Conservation (phyloP, 2,888 invertebrate species). For the Sericinus montela region DNA sequence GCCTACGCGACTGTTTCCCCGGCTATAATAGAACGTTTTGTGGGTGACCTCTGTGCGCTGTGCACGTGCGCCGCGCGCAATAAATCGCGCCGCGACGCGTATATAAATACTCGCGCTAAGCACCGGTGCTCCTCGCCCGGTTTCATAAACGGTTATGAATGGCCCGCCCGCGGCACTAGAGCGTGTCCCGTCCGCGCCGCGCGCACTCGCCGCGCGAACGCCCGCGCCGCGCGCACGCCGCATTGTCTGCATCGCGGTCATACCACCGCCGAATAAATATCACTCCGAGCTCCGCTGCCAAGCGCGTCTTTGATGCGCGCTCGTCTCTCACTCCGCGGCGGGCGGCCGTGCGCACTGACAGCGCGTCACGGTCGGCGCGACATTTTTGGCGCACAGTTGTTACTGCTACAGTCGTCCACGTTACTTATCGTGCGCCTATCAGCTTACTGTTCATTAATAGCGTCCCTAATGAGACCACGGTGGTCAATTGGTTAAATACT, state of each 20-base stretch:
- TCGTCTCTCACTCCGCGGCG: background rate
- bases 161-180: slow-evolving; percentile 1
- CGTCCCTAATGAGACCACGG: too few relatives aligned
- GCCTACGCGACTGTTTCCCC: too few relatives aligned
- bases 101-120: slow-evolving; percentile 22
- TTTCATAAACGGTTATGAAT: background rate
- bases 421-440: background rate
- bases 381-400: background rate
- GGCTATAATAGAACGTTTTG: background rate
- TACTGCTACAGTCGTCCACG: background rate
- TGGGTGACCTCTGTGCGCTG: slow-evolving; percentile 1
- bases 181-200: slow-evolving; percentile 19
- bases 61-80: slow-evolving; percentile 33
- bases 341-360: background rate
- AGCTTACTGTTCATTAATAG: too few relatives aligned
- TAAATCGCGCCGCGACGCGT: slow-evolving; percentile 34
- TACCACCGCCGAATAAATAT: background rate
- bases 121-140: slow-evolving; percentile 11
- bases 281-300: background rate
- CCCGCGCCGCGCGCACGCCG: background rate
- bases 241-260: background rate
- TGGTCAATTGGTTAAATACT: too few relatives aligned
- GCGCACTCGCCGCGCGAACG: background rate
- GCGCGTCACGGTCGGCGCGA: background rate
- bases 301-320: background rate